Conservation (phyloP, 2,888 invertebrate species). For the Galeruca laticollis region DNA sequence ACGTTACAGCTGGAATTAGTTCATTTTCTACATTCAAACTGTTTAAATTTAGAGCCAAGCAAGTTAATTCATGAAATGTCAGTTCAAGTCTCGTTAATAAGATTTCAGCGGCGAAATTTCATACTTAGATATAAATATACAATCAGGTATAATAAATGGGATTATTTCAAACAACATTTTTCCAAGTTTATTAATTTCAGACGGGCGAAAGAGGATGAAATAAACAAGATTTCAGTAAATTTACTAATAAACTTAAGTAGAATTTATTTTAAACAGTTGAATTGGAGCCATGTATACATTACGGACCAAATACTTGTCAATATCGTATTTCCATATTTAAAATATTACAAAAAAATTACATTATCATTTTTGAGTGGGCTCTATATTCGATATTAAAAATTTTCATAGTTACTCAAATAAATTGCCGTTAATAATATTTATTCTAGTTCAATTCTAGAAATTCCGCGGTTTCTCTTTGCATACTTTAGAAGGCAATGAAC, state of each 20-base stretch:
- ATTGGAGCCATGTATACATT: background rate
- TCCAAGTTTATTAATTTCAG: background rate
- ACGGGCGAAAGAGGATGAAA: background rate
- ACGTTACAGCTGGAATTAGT: background rate
- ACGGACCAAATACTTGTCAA: background rate
- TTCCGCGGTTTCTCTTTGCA: too few relatives aligned
- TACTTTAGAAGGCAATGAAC: too few relatives aligned
- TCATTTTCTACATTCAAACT: background rate
- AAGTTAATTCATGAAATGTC: conserved; percentile 3
- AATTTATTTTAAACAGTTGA: conserved; percentile 2
- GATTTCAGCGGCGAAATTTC: background rate
- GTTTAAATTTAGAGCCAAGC: background rate
- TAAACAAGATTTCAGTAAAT: conserved; percentile 5
- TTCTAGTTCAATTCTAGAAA: too few relatives aligned
- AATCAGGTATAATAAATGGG: conserved; percentile 8
- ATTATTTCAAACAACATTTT: conserved; percentile 2
- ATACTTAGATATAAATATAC: background rate
- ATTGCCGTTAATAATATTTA: too few relatives aligned
- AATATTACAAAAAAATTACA: background rate
- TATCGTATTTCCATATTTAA: background rate
- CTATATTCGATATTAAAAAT: too few relatives aligned
- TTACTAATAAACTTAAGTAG: background rate
- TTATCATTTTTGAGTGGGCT: too few relatives aligned
- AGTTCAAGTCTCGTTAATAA: conserved; percentile 1
- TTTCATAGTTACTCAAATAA: too few relatives aligned